Conservation (phyloP, 2,797 vertebrate genomes). For the Megalops cyprinoides region DNA sequence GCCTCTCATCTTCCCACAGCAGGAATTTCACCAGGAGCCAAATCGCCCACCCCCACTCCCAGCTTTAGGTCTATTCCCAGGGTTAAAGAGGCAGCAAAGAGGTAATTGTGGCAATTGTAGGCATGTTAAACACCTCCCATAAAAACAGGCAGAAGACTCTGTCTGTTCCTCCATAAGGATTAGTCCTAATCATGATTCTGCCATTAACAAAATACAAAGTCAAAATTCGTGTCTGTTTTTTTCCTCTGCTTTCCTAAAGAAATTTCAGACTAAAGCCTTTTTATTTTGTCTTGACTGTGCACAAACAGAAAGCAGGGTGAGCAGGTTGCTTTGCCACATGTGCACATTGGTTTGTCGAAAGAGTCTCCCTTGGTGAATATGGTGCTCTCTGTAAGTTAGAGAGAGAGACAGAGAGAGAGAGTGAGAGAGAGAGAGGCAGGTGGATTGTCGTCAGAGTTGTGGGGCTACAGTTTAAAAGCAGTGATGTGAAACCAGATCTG, state of each 20-base stretch:
- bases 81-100: slow-evolving; percentile 35
- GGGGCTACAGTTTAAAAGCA: slow-evolving; percentile 76
- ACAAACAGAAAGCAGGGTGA: background rate
- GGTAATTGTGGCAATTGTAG: slow-evolving; percentile 36
- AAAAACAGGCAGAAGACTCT: slow-evolving; percentile 8
- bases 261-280: background rate
- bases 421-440: slow-evolving; percentile 73
- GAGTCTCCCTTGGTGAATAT: slow-evolving; percentile 70
- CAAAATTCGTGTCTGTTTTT: background rate
- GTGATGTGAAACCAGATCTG: slow-evolving; percentile 75
- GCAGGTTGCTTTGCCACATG: background rate
- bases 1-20: slow-evolving; percentile 35
- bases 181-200: background rate
- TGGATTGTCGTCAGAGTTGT: slow-evolving; percentile 69
- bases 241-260: background rate
- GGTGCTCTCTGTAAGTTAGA: slow-evolving; percentile 65
- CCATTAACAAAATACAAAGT: background rate
- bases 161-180: background rate
- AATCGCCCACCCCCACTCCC: slow-evolving; percentile 39
- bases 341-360: slow-evolving; percentile 71
- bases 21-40: slow-evolving; percentile 45
- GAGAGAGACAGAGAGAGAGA: no score
- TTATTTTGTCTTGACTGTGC: background rate
- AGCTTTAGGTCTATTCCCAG: slow-evolving; percentile 48
- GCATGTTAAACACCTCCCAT: slow-evolving; percentile 51